Evolutionary conservation across 1,140 invertebrate species (phyloP).

Genomic region (Mycetomoellerius zeteki): DNA sequence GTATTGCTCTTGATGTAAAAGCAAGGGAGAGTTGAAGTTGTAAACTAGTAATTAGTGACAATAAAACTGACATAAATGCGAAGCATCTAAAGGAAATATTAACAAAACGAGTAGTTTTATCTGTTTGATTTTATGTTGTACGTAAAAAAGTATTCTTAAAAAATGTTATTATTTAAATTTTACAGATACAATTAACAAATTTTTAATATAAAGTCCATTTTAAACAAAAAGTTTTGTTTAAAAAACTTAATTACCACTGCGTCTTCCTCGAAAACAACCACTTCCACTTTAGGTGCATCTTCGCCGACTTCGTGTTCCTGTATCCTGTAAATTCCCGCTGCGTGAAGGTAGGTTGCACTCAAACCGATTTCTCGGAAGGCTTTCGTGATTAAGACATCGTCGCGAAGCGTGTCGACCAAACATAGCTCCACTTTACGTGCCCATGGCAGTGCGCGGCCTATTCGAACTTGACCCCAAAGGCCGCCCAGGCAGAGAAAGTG

Average conservation of each 20-base stretch:
- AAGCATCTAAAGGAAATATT: neutral
- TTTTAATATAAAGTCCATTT: conserved; percentile 2
- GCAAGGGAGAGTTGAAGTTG: conserved; percentile 30
- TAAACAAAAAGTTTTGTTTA: neutral
- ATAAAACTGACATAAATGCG: neutral
- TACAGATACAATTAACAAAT: neutral
- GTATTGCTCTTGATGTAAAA: conserved; percentile 9
- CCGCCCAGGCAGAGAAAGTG: conserved; percentile 84
- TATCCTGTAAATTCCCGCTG: conserved; percentile 80
- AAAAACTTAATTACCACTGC: conserved; percentile 72
- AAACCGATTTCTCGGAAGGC: conserved; percentile 80
- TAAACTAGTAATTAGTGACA: conserved; percentile 5
- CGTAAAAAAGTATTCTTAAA: neutral
- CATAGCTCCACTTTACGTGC: conserved; percentile 82
- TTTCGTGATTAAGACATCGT: conserved; percentile 82
- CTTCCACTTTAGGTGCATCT: conserved; percentile 79
- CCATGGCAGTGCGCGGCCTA: conserved; percentile 82
- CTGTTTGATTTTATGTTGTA: neutral
- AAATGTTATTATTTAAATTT: neutral
- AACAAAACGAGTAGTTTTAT: neutral
- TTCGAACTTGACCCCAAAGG: conserved; percentile 83
- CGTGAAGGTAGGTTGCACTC: conserved; percentile 80
- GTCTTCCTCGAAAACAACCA: conserved; percentile 82
- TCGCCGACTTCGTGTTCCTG: conserved; percentile 80
- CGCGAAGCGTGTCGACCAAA: conserved; percentile 80